Conservation (phyloP, 2,888 invertebrate genomes). For the Dasypogon diadema region DNA sequence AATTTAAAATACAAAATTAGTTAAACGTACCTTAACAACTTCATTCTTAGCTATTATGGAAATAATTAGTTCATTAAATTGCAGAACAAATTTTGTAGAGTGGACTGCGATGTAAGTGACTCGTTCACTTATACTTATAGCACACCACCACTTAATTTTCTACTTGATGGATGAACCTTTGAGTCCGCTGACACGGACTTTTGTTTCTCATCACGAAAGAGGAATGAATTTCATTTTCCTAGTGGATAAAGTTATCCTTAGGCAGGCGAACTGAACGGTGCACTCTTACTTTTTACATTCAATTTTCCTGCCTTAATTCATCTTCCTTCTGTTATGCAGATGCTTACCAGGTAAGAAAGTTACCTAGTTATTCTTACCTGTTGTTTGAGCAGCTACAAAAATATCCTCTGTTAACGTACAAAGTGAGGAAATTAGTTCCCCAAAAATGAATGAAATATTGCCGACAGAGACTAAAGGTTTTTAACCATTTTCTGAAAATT, state of each 20-base stretch:
- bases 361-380: slow-evolving; percentile 41
- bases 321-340: slow-evolving; percentile 34
- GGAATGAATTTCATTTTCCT: slow-evolving; percentile 25
- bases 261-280: slow-evolving; percentile 14
- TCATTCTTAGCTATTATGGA: not conserved
- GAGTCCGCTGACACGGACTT: slow-evolving; percentile 37
- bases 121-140: slow-evolving; percentile 2
- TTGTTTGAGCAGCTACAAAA: slow-evolving; percentile 4
- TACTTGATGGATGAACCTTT: slow-evolving; percentile 29
- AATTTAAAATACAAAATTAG: no score
- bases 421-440: slow-evolving; percentile 45
- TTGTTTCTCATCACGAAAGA: slow-evolving; percentile 2
- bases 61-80: slow-evolving; percentile 22
- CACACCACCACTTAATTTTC: slow-evolving; percentile 34
- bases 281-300: slow-evolving; percentile 46
- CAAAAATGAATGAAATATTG: slow-evolving; percentile 42
- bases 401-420: not conserved
- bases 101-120: slow-evolving; percentile 22
- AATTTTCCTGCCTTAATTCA: slow-evolving; percentile 45
- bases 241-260: slow-evolving; percentile 30
- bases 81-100: slow-evolving; percentile 15
- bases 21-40: no score
- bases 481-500: slow-evolving; percentile 4
- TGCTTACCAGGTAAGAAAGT: slow-evolving; percentile 39
- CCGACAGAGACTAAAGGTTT: slow-evolving; percentile 22